These are phyloP conservation scores for Nothobranchius kuhntae DNA, from an alignment of 2,113 vertebrate species.

Conservation along the genomic window DNA sequence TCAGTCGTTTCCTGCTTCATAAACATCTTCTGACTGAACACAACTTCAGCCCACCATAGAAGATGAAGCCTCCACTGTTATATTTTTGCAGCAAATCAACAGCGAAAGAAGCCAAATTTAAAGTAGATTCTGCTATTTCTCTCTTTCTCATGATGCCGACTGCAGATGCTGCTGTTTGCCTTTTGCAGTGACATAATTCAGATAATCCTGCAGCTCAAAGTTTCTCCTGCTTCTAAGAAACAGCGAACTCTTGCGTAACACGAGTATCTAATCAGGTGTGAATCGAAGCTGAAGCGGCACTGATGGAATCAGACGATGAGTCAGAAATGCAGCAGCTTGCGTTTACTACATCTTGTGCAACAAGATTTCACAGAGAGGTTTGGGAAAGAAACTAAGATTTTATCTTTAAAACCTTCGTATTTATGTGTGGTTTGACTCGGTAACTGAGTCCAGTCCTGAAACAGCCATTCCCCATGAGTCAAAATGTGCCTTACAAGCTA, in stretches of 20 bases:
- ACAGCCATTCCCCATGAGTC: neutral
- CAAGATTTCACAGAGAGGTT: slow-evolving; percentile 21
- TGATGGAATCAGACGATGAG: slow-evolving; percentile 43
- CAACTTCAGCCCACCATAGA: too few relatives aligned
- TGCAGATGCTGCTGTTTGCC: too few relatives aligned
- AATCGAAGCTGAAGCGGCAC: slow-evolving; percentile 37
- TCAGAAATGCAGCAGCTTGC: slow-evolving; percentile 53
- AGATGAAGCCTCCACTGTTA: too few relatives aligned
- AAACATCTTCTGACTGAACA: too few relatives aligned
- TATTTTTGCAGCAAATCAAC: too few relatives aligned
- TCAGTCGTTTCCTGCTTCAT: too few relatives aligned
- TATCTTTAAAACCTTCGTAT: neutral
- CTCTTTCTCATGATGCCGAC: too few relatives aligned
- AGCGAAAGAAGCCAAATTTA: too few relatives aligned
- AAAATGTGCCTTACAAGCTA: slow-evolving; percentile 18
- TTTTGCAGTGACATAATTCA: too few relatives aligned
- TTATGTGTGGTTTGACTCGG: slow-evolving; percentile 7
- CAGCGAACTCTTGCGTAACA: slow-evolving; percentile 32
- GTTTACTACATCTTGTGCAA: slow-evolving; percentile 51
- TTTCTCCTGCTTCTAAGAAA: neutral
- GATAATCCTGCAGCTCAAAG: too few relatives aligned
- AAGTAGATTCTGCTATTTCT: too few relatives aligned
- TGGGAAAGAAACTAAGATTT: slow-evolving; percentile 9
- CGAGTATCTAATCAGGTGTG: slow-evolving; percentile 47
- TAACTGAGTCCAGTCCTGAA: slow-evolving; percentile 1